These are phyloP conservation scores for Cybosia mesomella DNA, from an alignment of 2,888 invertebrate species.

Conservation along the genomic window DNA sequence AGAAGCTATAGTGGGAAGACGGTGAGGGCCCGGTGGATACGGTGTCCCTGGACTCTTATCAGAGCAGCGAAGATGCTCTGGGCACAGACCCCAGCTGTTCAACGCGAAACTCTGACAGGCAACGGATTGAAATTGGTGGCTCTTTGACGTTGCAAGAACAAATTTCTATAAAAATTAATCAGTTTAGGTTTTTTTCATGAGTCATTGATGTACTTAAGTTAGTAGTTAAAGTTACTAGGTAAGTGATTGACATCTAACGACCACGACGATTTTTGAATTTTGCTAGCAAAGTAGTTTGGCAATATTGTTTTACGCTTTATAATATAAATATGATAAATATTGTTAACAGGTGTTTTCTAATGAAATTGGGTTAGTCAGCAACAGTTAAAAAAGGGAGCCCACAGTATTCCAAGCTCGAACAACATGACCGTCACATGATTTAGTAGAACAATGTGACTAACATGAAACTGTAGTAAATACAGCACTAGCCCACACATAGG, in stretches of 20 bases:
- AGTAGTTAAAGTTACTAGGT: not conserved
- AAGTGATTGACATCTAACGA: not conserved
- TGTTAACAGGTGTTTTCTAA: not conserved
- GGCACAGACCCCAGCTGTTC: too few species aligned
- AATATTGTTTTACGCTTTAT: not conserved
- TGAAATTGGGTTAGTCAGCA: slow-evolving; percentile 14
- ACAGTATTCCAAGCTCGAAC: slow-evolving; percentile 60
- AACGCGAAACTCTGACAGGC: too few species aligned
- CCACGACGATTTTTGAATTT: not conserved
- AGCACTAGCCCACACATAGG: slow-evolving; percentile 55
- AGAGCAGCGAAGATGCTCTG: too few species aligned
- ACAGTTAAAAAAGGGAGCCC: slow-evolving; percentile 73
- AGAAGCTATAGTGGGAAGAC: too few species aligned
- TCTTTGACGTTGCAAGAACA: too few species aligned
- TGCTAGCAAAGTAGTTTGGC: not conserved
- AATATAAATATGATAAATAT: not conserved
- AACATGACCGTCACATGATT: slow-evolving; percentile 48
- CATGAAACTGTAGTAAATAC: slow-evolving; percentile 51
- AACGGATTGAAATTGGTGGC: too few species aligned
- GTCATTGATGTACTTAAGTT: too few species aligned
- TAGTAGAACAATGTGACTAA: slow-evolving; percentile 63
- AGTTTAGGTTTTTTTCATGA: not conserved
- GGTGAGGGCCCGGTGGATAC: too few species aligned
- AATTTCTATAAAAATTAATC: too few species aligned
- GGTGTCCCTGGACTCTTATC: too few species aligned